A percentile compares a stretch with the other conserved stretches of the same genome.
These are phyloP conservation scores for Theretra japonica DNA, from an alignment of 2,888 invertebrate species.

Conservation along the genomic window DNA sequence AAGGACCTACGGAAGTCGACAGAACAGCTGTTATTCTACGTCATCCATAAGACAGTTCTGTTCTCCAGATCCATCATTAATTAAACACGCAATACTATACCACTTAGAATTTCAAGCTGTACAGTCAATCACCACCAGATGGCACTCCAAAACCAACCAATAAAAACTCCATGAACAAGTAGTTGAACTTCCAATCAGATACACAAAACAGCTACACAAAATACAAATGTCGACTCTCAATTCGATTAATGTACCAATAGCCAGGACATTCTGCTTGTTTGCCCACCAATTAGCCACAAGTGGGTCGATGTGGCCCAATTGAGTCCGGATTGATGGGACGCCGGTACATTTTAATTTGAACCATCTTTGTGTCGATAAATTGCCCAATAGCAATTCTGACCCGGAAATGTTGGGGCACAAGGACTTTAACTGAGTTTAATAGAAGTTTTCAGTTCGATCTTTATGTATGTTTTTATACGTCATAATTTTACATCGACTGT, in stretches of 20 bases:
- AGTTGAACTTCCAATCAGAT: too few relatives aligned
- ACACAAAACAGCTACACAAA: background rate
- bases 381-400: slow-evolving; percentile 5
- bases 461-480: background rate
- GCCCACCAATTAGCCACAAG: slow-evolving; percentile 62
- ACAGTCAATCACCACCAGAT: too few relatives aligned
- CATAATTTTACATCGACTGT: too few relatives aligned
- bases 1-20: too few relatives aligned
- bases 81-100: too few relatives aligned
- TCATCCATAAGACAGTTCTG: too few relatives aligned
- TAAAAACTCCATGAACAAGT: background rate
- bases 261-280: slow-evolving; percentile 38
- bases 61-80: too few relatives aligned
- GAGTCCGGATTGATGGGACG: slow-evolving; percentile 58
- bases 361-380: slow-evolving; percentile 9
- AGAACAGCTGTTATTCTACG: too few relatives aligned
- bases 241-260: slow-evolving; percentile 23
- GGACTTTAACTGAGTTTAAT: too few relatives aligned
- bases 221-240: slow-evolving; percentile 2
- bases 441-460: background rate
- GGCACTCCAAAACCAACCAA: background rate
- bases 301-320: slow-evolving; percentile 50
- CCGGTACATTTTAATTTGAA: slow-evolving; percentile 32
- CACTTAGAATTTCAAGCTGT: too few relatives aligned
- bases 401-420: background rate